Evolutionary conservation across 1,140 invertebrate species (phyloP).

Genomic region (Drosophila sucinea): DNA sequence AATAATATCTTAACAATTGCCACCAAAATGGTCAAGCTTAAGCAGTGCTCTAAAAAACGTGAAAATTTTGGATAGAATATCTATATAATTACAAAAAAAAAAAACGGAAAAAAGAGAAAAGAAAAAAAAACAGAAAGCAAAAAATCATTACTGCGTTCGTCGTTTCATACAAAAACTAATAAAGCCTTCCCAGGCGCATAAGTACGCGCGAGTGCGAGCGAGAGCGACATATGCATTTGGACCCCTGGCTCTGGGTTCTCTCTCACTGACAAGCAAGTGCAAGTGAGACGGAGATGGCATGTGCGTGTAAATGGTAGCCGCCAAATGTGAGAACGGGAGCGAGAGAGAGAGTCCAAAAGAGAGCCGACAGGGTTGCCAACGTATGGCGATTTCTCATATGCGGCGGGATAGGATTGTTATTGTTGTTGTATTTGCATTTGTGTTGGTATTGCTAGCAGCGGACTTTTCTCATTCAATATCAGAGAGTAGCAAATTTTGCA

Average conservation of each 20-base stretch:
- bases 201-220: conserved; percentile 54
- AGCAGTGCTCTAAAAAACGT: conserved; percentile 37
- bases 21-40: conserved; percentile 15
- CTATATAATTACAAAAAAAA: conserved; percentile 50
- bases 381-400: conserved; percentile 59
- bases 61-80: conserved; percentile 54
- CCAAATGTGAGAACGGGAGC: conserved; percentile 63
- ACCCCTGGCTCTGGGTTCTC: conserved; percentile 24
- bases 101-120: conserved; percentile 4
- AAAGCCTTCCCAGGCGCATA: conserved; percentile 55
- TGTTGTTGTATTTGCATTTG: conserved; percentile 48
- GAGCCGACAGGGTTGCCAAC: conserved; percentile 64
- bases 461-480: conserved; percentile 61
- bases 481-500: conserved; percentile 42
- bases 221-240: conserved; percentile 43
- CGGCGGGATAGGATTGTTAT: conserved; percentile 51
- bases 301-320: conserved; percentile 61
- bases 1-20: conserved; percentile 49
- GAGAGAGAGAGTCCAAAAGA: conserved; percentile 21
- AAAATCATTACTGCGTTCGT: conserved; percentile 68
- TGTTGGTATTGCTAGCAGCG: conserved; percentile 50
- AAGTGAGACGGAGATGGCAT: conserved; percentile 71
- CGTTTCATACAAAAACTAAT: conserved; percentile 69
- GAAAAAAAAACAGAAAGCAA: conserved; percentile 10
- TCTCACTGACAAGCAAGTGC: conserved; percentile 49